These are phyloP conservation scores for Sphaerophoria taeniata DNA, from an alignment of 2,888 invertebrate species.

Conservation along the genomic window DNA sequence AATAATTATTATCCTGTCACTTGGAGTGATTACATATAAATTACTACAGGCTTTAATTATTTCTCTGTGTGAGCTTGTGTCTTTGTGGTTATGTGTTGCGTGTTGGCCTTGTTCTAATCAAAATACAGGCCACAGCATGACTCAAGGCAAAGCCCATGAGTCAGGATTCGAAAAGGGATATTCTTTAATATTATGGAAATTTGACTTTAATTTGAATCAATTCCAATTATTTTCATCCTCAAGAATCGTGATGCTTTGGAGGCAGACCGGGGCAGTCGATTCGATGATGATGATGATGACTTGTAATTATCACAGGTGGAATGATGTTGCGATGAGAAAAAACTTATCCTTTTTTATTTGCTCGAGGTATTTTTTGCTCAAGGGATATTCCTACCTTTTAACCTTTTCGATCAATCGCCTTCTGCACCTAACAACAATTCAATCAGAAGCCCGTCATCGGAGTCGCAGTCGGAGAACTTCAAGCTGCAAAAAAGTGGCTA, in stretches of 20 bases:
- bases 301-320: slow-evolving; percentile 63
- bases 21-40: slow-evolving; percentile 70
- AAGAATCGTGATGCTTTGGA: neutral
- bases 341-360: slow-evolving; percentile 14
- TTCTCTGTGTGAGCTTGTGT: neutral
- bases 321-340: slow-evolving; percentile 55
- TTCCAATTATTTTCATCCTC: slow-evolving; percentile 36
- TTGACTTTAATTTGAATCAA: slow-evolving; percentile 63
- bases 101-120: neutral
- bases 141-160: neutral
- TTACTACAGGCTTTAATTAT: slow-evolving; percentile 61
- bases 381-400: slow-evolving; percentile 56
- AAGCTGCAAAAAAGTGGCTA: slow-evolving; percentile 46
- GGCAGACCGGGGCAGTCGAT: neutral
- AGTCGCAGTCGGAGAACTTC: neutral
- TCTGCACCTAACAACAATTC: slow-evolving; percentile 50
- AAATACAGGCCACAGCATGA: slow-evolving; percentile 19
- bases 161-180: slow-evolving; percentile 18
- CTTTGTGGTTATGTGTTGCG: neutral
- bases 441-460: slow-evolving; percentile 54
- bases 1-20: slow-evolving; percentile 71
- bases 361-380: slow-evolving; percentile 30
- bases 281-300: neutral
- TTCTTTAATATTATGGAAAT: slow-evolving; percentile 49
- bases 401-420: slow-evolving; percentile 73